These are phyloP conservation scores for Coelopa pilipes DNA, from an alignment of 2,888 invertebrate species.

Conservation along the genomic window DNA sequence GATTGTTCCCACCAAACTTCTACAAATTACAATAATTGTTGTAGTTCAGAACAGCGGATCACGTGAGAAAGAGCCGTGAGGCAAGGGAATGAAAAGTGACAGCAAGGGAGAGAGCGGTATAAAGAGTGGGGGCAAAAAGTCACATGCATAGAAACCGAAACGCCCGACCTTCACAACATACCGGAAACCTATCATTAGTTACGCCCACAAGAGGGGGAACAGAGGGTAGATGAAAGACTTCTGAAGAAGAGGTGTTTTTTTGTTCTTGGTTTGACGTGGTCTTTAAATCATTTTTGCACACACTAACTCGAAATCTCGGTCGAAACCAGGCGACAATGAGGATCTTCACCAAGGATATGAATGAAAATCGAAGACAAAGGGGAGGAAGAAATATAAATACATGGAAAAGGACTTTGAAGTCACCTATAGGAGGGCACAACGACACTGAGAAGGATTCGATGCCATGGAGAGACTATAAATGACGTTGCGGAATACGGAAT, in stretches of 20 bases:
- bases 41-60: neutral
- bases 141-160: neutral
- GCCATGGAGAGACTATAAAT: neutral
- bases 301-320: neutral
- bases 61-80: neutral
- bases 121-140: constrained; percentile 18
- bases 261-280: constrained; percentile 2
- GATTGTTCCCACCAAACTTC: constrained; percentile 18
- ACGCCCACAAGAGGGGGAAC: constrained; percentile 10
- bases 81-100: too few species aligned
- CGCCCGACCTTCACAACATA: constrained; percentile 12
- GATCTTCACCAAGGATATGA: neutral
- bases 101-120: neutral
- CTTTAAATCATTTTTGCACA: neutral
- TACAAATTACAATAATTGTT: constrained; percentile 24
- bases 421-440: neutral
- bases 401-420: neutral
- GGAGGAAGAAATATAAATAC: neutral
- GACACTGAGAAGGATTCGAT: neutral
- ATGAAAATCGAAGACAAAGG: neutral
- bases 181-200: constrained; percentile 29
- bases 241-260: constrained; percentile 10
- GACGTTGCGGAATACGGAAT: neutral
- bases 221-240: too few species aligned
- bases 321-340: too few species aligned